Evolutionary conservation across 2,888 invertebrate species (phyloP).

Genomic region (Arctia plantaginis): DNA sequence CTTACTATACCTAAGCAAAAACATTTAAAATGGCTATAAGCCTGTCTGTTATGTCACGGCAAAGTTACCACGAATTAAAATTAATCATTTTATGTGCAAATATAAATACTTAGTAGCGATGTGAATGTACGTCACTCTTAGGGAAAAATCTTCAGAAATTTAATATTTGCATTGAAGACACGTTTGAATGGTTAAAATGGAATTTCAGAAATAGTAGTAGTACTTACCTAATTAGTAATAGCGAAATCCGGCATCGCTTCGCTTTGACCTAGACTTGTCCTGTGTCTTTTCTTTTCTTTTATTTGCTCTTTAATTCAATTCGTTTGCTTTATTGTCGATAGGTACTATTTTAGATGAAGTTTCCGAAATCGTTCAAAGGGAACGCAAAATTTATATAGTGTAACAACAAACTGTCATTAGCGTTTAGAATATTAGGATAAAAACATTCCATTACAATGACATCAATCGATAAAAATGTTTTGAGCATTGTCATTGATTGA

Average conservation of each 20-base stretch:
- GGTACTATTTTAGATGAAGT: too few relatives aligned
- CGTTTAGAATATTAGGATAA: too few relatives aligned
- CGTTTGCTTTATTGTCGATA: background rate
- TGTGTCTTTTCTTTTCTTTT: background rate
- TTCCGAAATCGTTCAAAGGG: too few relatives aligned
- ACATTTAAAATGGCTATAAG: background rate
- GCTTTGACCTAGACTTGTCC: background rate
- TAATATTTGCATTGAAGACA: background rate
- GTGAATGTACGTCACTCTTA: background rate
- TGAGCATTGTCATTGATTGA: too few relatives aligned
- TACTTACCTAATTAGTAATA: too few relatives aligned
- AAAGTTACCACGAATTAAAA: background rate
- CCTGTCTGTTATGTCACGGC: background rate
- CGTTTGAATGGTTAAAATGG: background rate
- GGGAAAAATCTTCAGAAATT: background rate
- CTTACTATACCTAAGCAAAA: background rate
- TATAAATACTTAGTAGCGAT: background rate
- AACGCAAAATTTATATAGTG: too few relatives aligned
- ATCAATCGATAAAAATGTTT: too few relatives aligned
- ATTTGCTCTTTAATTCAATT: background rate
- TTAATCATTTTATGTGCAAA: background rate
- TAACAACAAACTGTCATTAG: too few relatives aligned
- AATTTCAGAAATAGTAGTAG: background rate
- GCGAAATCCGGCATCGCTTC: background rate
- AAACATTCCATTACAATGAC: too few relatives aligned